phyloP scores from a whole-genome alignment of 2,888 invertebrate species.

The Lasioglossum oenotherae region DNA sequence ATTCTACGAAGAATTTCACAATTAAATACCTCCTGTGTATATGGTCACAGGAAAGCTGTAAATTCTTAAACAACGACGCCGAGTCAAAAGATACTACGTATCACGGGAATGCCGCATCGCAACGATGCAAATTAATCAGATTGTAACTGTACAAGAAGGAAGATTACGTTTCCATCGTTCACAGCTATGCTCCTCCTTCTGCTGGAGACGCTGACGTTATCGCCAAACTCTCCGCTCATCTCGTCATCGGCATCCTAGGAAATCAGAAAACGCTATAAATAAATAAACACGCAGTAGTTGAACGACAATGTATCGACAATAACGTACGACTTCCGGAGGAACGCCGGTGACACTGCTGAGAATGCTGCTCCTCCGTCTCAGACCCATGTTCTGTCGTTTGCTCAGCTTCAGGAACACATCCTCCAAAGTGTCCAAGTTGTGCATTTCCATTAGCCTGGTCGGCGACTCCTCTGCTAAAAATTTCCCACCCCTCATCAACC shows the following conservation, averaged over 20 bases:
- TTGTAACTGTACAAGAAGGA: background rate
- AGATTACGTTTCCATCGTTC: constrained; percentile 63
- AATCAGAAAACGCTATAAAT: background rate
- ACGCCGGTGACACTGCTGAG: constrained; percentile 88
- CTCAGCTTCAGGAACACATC: constrained; percentile 93
- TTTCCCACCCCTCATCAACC: constrained; percentile 92
- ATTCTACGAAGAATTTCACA: background rate
- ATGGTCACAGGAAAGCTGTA: background rate
- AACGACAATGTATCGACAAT: background rate
- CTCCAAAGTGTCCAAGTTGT: constrained; percentile 90
- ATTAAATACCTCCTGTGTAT: background rate
- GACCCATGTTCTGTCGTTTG: constrained; percentile 92
- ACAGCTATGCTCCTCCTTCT: constrained; percentile 88
- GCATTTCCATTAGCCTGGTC: constrained; percentile 89
- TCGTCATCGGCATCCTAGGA: constrained; percentile 85
- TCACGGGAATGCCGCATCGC: too few relatives aligned
- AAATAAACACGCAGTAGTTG: background rate
- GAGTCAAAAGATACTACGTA: background rate
- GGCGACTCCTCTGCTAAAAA: constrained; percentile 95
- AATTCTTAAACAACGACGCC: background rate
- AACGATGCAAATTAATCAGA: background rate
- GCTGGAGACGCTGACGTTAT: constrained; percentile 92
- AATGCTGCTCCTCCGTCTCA: constrained; percentile 92
- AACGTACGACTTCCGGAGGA: constrained; percentile 81
- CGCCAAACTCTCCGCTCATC: constrained; percentile 95